Evolutionary conservation across 2,888 invertebrate genomes (phyloP).

Genomic region (Hypolimnas misippus): DNA sequence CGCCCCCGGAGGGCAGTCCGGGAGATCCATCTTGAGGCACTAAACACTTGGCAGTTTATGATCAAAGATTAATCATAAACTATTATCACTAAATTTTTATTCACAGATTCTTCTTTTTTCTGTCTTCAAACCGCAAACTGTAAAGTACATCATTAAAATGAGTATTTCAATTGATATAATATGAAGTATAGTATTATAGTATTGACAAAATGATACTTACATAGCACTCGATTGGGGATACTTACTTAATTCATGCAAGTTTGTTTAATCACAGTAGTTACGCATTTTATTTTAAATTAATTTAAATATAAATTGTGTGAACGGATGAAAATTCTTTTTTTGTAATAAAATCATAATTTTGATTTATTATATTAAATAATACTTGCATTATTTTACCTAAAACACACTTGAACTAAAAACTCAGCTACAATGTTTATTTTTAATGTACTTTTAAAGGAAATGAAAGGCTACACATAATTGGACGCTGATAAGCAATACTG

Average conservation of each 20-base stretch:
- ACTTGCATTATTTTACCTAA: neutral
- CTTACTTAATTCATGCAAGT: constrained; percentile 26
- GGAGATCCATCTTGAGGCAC: constrained; percentile 78
- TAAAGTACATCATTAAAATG: constrained; percentile 40
- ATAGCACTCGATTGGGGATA: constrained; percentile 41
- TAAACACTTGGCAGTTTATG: constrained; percentile 77
- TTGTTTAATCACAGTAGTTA: constrained; percentile 26
- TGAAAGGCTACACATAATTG: too few relatives aligned
- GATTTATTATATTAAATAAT: neutral
- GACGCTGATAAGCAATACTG: too few relatives aligned
- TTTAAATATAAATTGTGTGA: neutral
- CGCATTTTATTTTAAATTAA: constrained; percentile 4
- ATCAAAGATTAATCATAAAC: constrained; percentile 69
- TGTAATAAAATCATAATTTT: neutral
- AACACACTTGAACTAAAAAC: neutral
- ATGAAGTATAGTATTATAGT: constrained; percentile 43
- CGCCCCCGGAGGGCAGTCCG: constrained; percentile 78
- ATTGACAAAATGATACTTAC: constrained; percentile 65
- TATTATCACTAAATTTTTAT: constrained; percentile 42
- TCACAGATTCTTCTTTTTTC: constrained; percentile 39
- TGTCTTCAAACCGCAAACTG: constrained; percentile 38
- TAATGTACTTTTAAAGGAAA: too few relatives aligned
- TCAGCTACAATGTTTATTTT: too few relatives aligned
- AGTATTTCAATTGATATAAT: constrained; percentile 9
- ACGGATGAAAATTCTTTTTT: neutral